phyloP scores from a whole-genome alignment of 2,797 vertebrate genomes.

The Thunnus albacares region DNA sequence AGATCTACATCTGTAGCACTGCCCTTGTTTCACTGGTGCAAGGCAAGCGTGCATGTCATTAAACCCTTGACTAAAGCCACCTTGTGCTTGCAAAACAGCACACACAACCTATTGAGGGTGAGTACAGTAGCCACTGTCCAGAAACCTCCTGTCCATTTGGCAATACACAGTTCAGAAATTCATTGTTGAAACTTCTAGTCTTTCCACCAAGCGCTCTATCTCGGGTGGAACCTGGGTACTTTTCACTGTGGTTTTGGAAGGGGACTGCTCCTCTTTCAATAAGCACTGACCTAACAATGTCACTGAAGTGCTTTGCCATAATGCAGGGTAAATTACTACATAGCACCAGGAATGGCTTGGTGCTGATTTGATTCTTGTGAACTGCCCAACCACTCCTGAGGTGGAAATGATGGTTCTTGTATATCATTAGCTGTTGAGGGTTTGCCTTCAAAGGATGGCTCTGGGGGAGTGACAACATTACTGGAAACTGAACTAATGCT shows the following conservation, averaged over 20 bases:
- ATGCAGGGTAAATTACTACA: not conserved
- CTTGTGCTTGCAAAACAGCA: too few species aligned
- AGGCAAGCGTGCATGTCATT: too few species aligned
- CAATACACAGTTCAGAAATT: too few species aligned
- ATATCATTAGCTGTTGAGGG: not conserved
- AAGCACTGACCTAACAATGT: not conserved
- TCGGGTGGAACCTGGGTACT: not conserved
- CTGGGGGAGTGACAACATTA: not conserved
- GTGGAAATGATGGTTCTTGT: not conserved
- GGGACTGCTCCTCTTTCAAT: not conserved
- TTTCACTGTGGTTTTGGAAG: not conserved
- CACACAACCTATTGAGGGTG: too few species aligned
- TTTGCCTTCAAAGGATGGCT: not conserved
- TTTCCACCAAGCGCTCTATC: too few species aligned
- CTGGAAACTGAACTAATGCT: not conserved
- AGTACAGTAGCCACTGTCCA: too few species aligned
- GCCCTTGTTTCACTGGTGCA: too few species aligned
- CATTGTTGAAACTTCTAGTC: too few species aligned
- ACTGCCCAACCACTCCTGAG: not conserved
- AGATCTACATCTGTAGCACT: not conserved
- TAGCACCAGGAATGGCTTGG: not conserved
- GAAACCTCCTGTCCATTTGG: too few species aligned
- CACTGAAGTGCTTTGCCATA: not conserved
- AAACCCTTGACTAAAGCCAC: too few species aligned
- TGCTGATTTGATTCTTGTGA: not conserved